These are phyloP conservation scores for Ephialtes manifestator DNA, from an alignment of 2,888 invertebrate genomes.

Conservation along the genomic window DNA sequence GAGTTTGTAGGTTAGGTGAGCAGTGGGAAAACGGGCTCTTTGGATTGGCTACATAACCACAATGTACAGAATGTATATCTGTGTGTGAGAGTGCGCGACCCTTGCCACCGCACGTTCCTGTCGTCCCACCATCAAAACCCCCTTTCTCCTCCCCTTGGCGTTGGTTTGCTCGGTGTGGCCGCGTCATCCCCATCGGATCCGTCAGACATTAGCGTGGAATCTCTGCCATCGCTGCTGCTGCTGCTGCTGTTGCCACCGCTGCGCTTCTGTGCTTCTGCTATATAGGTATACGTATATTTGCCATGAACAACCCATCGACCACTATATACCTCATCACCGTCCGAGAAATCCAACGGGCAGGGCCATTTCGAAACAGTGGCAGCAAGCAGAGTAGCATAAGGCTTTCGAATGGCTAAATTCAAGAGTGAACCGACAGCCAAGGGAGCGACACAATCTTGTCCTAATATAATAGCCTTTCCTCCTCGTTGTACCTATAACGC, in stretches of 20 bases:
- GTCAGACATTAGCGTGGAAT: slow-evolving; percentile 60
- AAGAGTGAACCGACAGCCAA: slow-evolving; percentile 21
- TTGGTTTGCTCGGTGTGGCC: not conserved
- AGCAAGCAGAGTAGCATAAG: slow-evolving; percentile 13
- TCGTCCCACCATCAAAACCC: slow-evolving; percentile 1
- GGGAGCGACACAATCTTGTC: slow-evolving; percentile 61
- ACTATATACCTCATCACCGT: not conserved
- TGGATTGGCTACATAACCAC: slow-evolving; percentile 49
- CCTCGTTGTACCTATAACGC: slow-evolving; percentile 59
- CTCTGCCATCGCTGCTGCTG: slow-evolving; percentile 18
- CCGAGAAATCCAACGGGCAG: not conserved
- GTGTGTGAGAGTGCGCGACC: slow-evolving; percentile 10
- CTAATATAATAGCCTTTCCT: slow-evolving; percentile 56
- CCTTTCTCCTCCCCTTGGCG: no score
- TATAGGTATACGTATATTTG: not conserved
- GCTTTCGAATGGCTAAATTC: slow-evolving; percentile 29
- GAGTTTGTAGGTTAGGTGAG: slow-evolving; percentile 24
- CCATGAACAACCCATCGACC: slow-evolving; percentile 12
- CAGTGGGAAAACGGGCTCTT: slow-evolving; percentile 41
- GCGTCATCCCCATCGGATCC: slow-evolving; percentile 48
- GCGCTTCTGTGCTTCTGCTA: not conserved
- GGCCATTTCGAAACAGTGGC: slow-evolving; percentile 22
- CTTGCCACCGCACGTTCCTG: not conserved
- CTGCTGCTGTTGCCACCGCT: not conserved
- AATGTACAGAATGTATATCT: not conserved